These are phyloP conservation scores for Callopanchax toddi DNA, from an alignment of 2,113 vertebrate genomes.

Conservation along the genomic window DNA sequence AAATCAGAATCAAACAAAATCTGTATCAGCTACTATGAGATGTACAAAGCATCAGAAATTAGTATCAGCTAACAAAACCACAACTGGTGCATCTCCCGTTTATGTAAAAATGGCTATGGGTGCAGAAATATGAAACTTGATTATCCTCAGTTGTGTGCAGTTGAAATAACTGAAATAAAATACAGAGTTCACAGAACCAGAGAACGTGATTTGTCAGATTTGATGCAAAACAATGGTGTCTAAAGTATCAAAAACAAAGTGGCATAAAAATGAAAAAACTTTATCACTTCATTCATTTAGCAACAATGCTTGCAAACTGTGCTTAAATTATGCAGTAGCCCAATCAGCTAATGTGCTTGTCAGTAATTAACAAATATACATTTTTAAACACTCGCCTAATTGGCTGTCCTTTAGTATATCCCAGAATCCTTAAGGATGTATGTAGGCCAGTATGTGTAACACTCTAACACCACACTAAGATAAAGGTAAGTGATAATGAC, in stretches of 20 bases:
- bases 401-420: constrained; percentile 5
- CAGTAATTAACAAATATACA: constrained; percentile 9
- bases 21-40: too few relatives aligned
- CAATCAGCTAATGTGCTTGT: constrained; percentile 15
- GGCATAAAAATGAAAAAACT: not conserved
- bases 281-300: not conserved
- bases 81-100: not conserved
- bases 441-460: constrained; percentile 9
- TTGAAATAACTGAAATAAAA: too few relatives aligned
- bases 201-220: not conserved
- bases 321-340: not conserved
- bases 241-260: too few relatives aligned
- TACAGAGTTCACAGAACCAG: not conserved
- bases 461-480: not conserved
- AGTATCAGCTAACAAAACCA: not conserved
- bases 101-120: not conserved
- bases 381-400: too few relatives aligned
- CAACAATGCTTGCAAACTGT: not conserved
- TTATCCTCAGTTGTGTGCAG: too few relatives aligned
- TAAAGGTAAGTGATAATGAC: not conserved
- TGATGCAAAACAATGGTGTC: not conserved
- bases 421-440: not conserved
- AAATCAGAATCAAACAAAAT: too few relatives aligned
- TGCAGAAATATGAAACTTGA: not conserved
- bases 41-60: too few relatives aligned